Evolutionary conservation across 2,797 vertebrate species (phyloP), one percentile per base, ranked within the genome.

Genomic region (Iguana delicatissima): DNA sequence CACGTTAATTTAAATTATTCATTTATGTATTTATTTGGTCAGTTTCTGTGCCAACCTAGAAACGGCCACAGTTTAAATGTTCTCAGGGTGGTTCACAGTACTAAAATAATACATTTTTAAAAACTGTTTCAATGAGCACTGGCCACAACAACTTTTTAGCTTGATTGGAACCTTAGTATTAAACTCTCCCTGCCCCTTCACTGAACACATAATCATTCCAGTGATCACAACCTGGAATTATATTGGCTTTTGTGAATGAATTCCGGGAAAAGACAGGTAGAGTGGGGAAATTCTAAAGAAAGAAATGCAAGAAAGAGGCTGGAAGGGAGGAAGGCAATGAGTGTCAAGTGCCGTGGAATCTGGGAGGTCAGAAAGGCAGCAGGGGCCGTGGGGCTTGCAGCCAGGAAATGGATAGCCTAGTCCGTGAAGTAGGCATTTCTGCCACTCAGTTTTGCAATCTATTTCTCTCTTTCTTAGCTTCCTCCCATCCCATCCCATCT

Each of bases 401-500:
- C 55, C 2, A 35, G 52, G 83, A 6, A 42, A 29, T 8, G 24
- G 84, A 24, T 89, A 76, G 57, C n/a, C 5, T 3, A 85, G 80
- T 85, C 91, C 93, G 59, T 18, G 18, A 20, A 26, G 93, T 79
- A 80, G 92, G 86, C 92, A 84, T 89, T 84, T 84, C 89, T 86
- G 84, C 89, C 91, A 69, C 82, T 89, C 0, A 0, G 80, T 93
- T 89, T 92, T 4, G 64, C 94, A 94, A 84, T 80, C 72, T 88
- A 87, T 90, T 69, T 50, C 84, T n/a, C 22, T 69, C 80, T 82
- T 82, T 93, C 90, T 6, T 13, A 89, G 85, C 87, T 93, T 81
- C 55, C 85, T 90, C 86, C 81, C 84, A 86, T 83, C 86, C 81
- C 84, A 86, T 83, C 94, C 93, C 92, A 91, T 73, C 82, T 69